Percentiles rank a stretch among this genome's conserved stretches.
Evolutionary conservation across 2,113 vertebrate genomes (phyloP).

Genomic region (Brachyhypopomus gauderio): DNA sequence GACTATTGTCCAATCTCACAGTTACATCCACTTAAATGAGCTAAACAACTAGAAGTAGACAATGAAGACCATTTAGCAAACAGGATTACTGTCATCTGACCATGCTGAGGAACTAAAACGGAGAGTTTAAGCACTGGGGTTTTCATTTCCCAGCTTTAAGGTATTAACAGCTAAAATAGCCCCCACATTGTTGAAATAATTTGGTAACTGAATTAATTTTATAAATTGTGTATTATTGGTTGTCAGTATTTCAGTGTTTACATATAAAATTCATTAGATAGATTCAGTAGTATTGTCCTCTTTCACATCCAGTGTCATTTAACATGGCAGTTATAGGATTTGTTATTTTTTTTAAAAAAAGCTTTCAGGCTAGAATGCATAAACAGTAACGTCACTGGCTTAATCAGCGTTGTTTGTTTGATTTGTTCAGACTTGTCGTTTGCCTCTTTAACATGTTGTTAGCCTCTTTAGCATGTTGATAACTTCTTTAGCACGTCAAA

Average conservation of each 20-base stretch:
- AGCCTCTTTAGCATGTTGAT: background rate
- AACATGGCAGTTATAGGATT: no score
- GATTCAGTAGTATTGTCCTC: no score
- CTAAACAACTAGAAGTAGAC: conserved; percentile 56
- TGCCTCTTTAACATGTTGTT: background rate
- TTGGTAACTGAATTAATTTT: background rate
- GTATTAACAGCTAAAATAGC: conserved; percentile 46
- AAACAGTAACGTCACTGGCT: no score
- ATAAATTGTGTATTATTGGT: no score
- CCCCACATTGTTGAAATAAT: background rate
- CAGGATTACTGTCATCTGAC: conserved; percentile 72
- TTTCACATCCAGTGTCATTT: no score
- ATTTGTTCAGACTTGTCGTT: background rate
- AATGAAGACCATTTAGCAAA: conserved; percentile 68
- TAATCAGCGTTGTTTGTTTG: no score
- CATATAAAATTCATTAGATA: no score
- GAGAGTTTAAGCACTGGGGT: conserved; percentile 55
- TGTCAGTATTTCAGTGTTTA: no score
- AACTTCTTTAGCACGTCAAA: background rate
- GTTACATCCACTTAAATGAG: conserved; percentile 73
- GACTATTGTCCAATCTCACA: conserved; percentile 65
- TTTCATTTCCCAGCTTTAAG: conserved; percentile 53
- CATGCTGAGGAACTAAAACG: conserved; percentile 55
- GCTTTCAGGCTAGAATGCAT: no score
- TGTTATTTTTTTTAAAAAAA: no score